Base-by-base conservation (phyloP, 2,797 vertebrate species). In the Pitangus sulphuratus region DNA sequence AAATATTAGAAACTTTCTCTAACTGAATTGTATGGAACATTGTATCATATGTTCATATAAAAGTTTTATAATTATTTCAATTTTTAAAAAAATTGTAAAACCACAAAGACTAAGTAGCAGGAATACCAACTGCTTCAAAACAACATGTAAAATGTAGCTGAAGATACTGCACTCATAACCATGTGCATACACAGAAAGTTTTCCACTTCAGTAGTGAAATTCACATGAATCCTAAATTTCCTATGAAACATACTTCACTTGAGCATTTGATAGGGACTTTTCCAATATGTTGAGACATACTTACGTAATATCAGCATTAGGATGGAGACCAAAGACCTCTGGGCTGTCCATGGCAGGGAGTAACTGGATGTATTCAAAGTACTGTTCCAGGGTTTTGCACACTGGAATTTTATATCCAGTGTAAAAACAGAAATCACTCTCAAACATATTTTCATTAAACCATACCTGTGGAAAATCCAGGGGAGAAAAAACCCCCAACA, bases 391-490 rank as follows among this genome's bases (percentile, higher is more conserved):
- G 28, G 98, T 98, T 94, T 98, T 98, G 82, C 98, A 98, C 33
- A 98, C 75, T 7, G 98, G 98, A 65, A 98, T 98, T 97, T 98
- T 98, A 96, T 99, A 99, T 25, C 98, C 98, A 35, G 95, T 97
- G 74, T 98, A 98, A 97, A 98, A 99, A 94, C 97, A 98, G 95
- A 99, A 99, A 11, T 94, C 51, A 0, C 96, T 97, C 28, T 99
- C 98, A 95, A 98, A 98, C 90, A 98, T 98, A 72, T 94, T 98
- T 93, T 98, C 98, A 93, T 95, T 98, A 97, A 99, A 99, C 98
- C 98, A 99, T 64, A 98, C 98, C 98, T 99, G 57, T 17, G 44
- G 79, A 85, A 95, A 92, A 88, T 37, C 15, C 68, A 48, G 60
- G 31, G 16, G 26, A 26, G 50, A n/a, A 66, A 65, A 62, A 48